A percentile compares a stretch with the other conserved stretches of the same genome.
phyloP scores from a whole-genome alignment of 1,140 invertebrate species.

The Bombus fervidus region DNA sequence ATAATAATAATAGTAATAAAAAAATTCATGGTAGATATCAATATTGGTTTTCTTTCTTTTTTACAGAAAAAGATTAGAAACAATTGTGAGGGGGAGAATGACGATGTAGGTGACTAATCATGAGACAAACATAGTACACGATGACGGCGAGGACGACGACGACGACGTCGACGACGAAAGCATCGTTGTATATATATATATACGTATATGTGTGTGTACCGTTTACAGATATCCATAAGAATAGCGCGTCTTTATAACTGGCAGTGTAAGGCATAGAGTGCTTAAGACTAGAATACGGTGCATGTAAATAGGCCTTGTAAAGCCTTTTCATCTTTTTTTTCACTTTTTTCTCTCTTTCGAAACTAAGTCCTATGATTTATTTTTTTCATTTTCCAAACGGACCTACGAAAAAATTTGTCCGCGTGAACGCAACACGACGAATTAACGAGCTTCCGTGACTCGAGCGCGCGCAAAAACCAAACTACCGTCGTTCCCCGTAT shows the following conservation, averaged over 20 bases:
- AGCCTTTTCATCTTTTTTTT: constrained; percentile 49
- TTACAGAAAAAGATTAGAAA: neutral
- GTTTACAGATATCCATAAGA: constrained; percentile 56
- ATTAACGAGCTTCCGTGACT: constrained; percentile 17
- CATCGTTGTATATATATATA: constrained; percentile 1
- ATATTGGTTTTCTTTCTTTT: neutral
- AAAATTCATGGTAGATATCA: neutral
- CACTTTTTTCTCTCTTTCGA: constrained; percentile 5
- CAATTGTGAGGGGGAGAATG: neutral
- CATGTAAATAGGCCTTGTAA: constrained; percentile 67
- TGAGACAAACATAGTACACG: constrained; percentile 6
- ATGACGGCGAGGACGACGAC: constrained; percentile 22
- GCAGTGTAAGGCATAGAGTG: constrained; percentile 71
- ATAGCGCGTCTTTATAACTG: constrained; percentile 69
- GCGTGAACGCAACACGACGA: constrained; percentile 25
- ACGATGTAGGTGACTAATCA: constrained; percentile 6
- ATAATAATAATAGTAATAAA: neutral
- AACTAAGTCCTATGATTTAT: constrained; percentile 58
- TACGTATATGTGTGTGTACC: constrained; percentile 42
- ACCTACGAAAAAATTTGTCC: constrained; percentile 54
- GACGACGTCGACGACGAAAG: constrained; percentile 14
- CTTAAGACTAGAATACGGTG: constrained; percentile 71
- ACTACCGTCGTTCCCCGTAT: neutral
- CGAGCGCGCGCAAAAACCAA: neutral
- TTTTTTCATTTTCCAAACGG: constrained; percentile 33